Conservation (phyloP, 2,888 invertebrate genomes). For the Cosmopolites sordidus region DNA sequence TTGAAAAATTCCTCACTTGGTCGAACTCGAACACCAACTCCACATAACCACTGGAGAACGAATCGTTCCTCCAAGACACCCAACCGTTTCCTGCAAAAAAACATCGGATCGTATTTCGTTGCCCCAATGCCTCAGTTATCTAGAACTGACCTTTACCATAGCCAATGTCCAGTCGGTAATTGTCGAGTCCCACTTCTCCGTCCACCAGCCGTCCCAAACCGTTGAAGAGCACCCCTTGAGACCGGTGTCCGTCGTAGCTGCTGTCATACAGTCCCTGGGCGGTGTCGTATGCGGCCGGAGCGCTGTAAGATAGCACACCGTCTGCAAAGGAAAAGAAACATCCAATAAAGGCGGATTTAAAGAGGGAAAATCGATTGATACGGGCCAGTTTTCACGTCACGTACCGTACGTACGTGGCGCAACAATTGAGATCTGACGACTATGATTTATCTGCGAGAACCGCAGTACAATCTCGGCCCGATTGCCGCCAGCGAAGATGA, state of each 20-base stretch:
- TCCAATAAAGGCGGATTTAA: background rate
- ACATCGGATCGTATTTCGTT: too few relatives aligned
- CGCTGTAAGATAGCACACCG: slow-evolving; percentile 54
- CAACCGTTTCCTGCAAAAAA: slow-evolving; percentile 62
- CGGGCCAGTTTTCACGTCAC: slow-evolving; percentile 16
- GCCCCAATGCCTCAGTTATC: too few relatives aligned
- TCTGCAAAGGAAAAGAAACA: slow-evolving; percentile 40
- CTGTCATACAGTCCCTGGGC: slow-evolving; percentile 55
- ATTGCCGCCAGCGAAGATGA: background rate
- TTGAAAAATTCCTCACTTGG: slow-evolving; percentile 61
- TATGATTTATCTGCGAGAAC: slow-evolving; percentile 22
- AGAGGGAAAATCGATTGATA: too few relatives aligned
- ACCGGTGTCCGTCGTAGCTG: slow-evolving; percentile 61
- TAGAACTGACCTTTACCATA: slow-evolving; percentile 54
- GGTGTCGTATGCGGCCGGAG: slow-evolving; percentile 53
- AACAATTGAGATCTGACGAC: slow-evolving; percentile 21
- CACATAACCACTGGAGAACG: slow-evolving; percentile 53
- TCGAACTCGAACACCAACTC: slow-evolving; percentile 71
- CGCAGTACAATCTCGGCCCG: slow-evolving; percentile 17
- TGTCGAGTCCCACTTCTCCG: slow-evolving; percentile 60
- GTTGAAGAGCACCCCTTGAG: slow-evolving; percentile 50
- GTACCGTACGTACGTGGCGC: slow-evolving; percentile 9
- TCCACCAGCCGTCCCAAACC: slow-evolving; percentile 69
- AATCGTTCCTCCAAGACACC: slow-evolving; percentile 70
- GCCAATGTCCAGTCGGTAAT: slow-evolving; percentile 58